phyloP scores from a whole-genome alignment of 2,797 vertebrate species.

The Thalassophryne amazonica region DNA sequence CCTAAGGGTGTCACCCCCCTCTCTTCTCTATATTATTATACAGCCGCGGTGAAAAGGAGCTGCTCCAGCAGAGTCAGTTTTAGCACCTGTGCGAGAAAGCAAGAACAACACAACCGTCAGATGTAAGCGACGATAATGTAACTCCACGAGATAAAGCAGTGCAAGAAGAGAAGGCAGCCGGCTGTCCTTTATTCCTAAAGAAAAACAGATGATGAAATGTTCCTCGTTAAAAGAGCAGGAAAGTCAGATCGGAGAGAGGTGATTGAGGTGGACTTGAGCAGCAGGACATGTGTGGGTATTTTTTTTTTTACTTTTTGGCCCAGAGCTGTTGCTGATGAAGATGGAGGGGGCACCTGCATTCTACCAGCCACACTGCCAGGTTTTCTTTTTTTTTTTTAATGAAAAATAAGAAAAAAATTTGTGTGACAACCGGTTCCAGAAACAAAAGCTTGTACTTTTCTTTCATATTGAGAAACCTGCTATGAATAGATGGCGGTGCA shows the following conservation, averaged over 20 bases:
- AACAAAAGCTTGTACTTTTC: constrained; percentile 41
- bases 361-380: constrained; percentile 28
- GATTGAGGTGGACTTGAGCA: constrained; percentile 7
- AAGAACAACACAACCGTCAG: constrained; percentile 56
- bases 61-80: no score
- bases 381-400: no score
- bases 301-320: constrained; percentile 21
- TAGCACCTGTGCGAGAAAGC: constrained; percentile 40
- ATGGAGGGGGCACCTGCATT: constrained; percentile 19
- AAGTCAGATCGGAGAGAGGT: neutral
- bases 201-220: constrained; percentile 6
- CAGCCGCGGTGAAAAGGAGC: neutral
- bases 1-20: constrained; percentile 22
- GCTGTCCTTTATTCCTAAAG: no score
- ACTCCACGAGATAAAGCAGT: constrained; percentile 56
- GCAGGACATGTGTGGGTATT: constrained; percentile 11
- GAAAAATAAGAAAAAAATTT: constrained; percentile 43
- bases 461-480: constrained; percentile 66
- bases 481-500: constrained; percentile 51
- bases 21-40: constrained; percentile 8
- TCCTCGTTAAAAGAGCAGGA: constrained; percentile 2
- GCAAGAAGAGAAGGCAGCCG: no score
- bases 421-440: constrained; percentile 38
- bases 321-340: constrained; percentile 26
- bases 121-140: constrained; percentile 55